Base-by-base conservation (phyloP, 2,113 vertebrate species). In the Hippocampus barbouri region DNA sequence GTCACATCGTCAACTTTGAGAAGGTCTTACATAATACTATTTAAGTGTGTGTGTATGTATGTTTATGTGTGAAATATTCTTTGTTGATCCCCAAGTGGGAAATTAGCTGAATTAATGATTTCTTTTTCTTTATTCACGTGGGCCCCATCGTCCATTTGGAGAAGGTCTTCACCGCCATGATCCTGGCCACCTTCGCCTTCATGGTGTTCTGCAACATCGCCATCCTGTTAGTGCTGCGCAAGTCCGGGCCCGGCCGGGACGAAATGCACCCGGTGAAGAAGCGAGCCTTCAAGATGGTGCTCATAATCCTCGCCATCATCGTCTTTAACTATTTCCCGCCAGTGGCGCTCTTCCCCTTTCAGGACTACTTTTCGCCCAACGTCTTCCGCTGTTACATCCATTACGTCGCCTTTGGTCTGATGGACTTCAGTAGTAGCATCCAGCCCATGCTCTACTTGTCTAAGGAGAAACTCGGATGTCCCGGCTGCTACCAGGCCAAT, bases 401-500 rank as follows among this genome's bases (percentile, higher is more conserved):
- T 70, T 91, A 90, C 3, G 0, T 91, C 0, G 88, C 88, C 0
- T 92, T 92, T 1, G 89, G 90, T 21, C 75, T 93, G 76, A 91
- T 93, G 91, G 87, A 93, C 87, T 86, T 93, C 69, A 93, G 93
- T 77, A 92, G 91, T 87, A 92, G 85, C 87, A 91, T 93, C 51
- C 91, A 93, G 72, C 91, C 93, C 0, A 30, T 91, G 77, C 89
- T 93, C 21, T 93, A 93, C 68, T 81, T 93, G 69, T 91, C 88
- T 11, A 91, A 85, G 60, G 87, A 86, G 38, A 89, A 83, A 57
- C 41, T 85, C 40, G 74, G 66, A 0, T 43, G 53, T 54, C 27
- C 49, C 16, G 73, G 56, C 30, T 86, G 87, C 51, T 89, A 79
- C 41, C 69, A 73, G 60, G 64, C 69, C 15, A 30, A 69, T 12